phyloP scores from a whole-genome alignment of 2,888 invertebrate species.

The Laspeyria flexula region DNA sequence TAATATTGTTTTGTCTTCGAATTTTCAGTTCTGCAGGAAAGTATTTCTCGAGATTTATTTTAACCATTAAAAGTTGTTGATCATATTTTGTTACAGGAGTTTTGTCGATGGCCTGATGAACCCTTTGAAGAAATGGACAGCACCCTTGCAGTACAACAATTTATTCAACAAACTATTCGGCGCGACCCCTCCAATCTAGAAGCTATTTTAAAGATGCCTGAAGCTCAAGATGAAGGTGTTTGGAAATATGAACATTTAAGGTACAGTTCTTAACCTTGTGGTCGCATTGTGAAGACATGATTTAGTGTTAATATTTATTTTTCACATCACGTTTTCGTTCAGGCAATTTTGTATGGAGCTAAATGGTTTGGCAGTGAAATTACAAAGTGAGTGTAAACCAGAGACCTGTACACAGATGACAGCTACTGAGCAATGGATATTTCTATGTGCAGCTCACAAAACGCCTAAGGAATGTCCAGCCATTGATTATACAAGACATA shows the following conservation, averaged over 20 bases:
- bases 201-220: slow-evolving; percentile 97
- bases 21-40: too few species aligned
- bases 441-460: slow-evolving; percentile 99
- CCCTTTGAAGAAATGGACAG: slow-evolving; percentile 99
- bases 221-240: slow-evolving; percentile 98
- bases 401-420: slow-evolving; percentile 99
- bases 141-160: slow-evolving; percentile 99
- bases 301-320: neutral
- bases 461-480: slow-evolving; percentile 99
- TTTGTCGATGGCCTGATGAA: slow-evolving; percentile 99
- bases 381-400: slow-evolving; percentile 98
- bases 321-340: slow-evolving; percentile 41
- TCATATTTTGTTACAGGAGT: slow-evolving; percentile 88
- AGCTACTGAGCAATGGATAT: slow-evolving; percentile 99
- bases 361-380: slow-evolving; percentile 98
- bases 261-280: slow-evolving; percentile 70
- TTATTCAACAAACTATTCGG: slow-evolving; percentile 98
- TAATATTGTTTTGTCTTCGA: slow-evolving; percentile 53
- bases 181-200: slow-evolving; percentile 97
- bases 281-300: neutral
- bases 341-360: slow-evolving; percentile 99
- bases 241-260: slow-evolving; percentile 99
- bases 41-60: too few species aligned
- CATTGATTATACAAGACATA: slow-evolving; percentile 99
- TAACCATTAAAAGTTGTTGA: neutral